Conservation (phyloP, 1,140 invertebrate genomes). For the Metopolophium dirhodum region DNA sequence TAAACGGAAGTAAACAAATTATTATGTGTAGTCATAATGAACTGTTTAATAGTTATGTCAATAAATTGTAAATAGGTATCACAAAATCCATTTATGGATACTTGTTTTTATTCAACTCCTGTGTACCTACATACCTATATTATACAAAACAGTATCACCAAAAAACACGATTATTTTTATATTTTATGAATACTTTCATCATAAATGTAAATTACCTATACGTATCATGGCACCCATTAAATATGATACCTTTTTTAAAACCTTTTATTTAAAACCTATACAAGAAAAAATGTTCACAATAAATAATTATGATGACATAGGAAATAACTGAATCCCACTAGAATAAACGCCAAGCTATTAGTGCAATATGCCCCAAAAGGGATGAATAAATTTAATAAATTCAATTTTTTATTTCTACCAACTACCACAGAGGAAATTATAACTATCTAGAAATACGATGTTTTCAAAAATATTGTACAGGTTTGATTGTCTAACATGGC, state of each 20-base stretch:
- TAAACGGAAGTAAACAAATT: no score
- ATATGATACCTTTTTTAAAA: not conserved
- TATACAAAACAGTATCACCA: not conserved
- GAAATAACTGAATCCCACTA: not conserved
- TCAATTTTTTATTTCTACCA: no score
- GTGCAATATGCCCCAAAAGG: not conserved
- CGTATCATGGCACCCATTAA: not conserved
- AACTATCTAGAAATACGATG: not conserved
- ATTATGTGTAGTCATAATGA: no score
- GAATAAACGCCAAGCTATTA: not conserved
- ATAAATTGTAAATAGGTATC: not conserved
- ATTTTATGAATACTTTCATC: not conserved
- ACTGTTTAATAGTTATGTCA: not conserved
- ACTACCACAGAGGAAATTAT: not conserved
- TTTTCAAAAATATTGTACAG: not conserved
- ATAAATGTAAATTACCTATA: not conserved
- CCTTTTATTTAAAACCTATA: not conserved
- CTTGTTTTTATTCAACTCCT: not conserved
- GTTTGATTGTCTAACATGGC: not conserved
- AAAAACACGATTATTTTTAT: not conserved
- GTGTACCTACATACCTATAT: no score
- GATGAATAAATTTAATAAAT: not conserved
- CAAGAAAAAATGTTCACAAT: not conserved
- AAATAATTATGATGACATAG: not conserved
- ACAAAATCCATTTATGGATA: not conserved